Percentiles rank a stretch among this genome's conserved stretches.
Conservation (phyloP, 2,888 invertebrate genomes). For the Lamellibrachia satsuma region DNA sequence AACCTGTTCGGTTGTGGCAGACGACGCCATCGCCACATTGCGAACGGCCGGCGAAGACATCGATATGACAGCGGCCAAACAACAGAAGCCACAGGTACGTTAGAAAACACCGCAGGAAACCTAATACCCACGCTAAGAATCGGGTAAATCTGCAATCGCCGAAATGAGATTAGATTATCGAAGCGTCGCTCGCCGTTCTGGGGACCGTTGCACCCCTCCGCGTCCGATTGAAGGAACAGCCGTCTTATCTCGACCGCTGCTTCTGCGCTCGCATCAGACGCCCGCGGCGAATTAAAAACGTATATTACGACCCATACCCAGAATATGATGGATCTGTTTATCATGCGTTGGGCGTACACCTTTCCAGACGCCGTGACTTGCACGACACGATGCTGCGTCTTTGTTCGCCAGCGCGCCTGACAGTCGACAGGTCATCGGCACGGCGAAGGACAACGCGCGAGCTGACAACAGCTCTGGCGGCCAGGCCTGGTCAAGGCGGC, state of each 20-base stretch:
- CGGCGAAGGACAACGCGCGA: not conserved
- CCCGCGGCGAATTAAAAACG: constrained; percentile 12
- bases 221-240: not conserved
- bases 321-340: constrained; percentile 7
- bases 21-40: no score
- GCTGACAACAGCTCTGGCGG: not conserved
- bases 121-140: not conserved
- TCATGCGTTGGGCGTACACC: not conserved
- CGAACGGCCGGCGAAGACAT: no score
- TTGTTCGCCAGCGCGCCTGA: not conserved
- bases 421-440: not conserved
- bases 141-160: not conserved
- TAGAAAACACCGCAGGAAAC: not conserved
- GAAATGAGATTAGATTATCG: not conserved
- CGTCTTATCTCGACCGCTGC: not conserved
- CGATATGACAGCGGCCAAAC: no score
- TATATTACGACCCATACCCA: constrained; percentile 10
- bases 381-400: not conserved
- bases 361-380: not conserved
- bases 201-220: not conserved
- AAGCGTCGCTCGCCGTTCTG: not conserved
- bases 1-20: no score
- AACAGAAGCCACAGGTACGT: not conserved
- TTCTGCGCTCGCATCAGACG: not conserved
- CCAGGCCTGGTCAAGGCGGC: no score